Base-by-base conservation (phyloP, 2,888 invertebrate genomes). In the Acrobasis consociella region DNA sequence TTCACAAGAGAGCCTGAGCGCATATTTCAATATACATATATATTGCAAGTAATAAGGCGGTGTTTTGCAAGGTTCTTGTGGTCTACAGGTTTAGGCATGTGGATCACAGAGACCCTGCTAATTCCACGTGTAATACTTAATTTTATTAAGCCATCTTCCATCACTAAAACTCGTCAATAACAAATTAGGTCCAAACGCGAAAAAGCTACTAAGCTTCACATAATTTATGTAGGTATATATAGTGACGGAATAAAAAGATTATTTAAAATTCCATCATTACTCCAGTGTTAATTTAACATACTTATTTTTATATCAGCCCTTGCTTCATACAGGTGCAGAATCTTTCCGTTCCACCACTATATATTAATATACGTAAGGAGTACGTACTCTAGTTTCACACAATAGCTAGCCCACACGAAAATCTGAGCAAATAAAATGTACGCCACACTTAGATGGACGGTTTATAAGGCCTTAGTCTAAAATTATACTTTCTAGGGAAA, bases 341-440 rank as follows among this genome's bases (percentile, higher is more conserved):
- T 31, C 7, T n/a, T 13, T 13, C 11, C n/a, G n/a, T 46, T 46
- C 46, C 46, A 46, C 7, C 46, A 46, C 46, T 46, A 46, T 46
- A 42, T 13, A 46, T 13, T 31, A 46, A 46, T 46, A n/a, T 46
- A 46, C 46, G 46, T 13, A 46, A n/a, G 13, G n/a, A 46, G n/a
- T 13, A 46, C 46, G 46, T 46, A 58, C 9, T 31, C 58, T 15
- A 22, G 9, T 9, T 49, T 2, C 49, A 58, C 49, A 59, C 17
- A 59, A 58, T 31, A 58, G 46, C 8, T 49, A 49, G 49, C 37
- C 49, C 59, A 49, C 49, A 50, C 31, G 15, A 22, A 65, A 60
- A 52, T 50, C 37, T 65, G 62, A 65, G 62, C 65, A 62, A 60
- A 65, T 62, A 49, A 58, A 58, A 49, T 39, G 42, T 31, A 59